phyloP scores from a whole-genome alignment of 2,113 vertebrate genomes.

The Felis chaus region DNA sequence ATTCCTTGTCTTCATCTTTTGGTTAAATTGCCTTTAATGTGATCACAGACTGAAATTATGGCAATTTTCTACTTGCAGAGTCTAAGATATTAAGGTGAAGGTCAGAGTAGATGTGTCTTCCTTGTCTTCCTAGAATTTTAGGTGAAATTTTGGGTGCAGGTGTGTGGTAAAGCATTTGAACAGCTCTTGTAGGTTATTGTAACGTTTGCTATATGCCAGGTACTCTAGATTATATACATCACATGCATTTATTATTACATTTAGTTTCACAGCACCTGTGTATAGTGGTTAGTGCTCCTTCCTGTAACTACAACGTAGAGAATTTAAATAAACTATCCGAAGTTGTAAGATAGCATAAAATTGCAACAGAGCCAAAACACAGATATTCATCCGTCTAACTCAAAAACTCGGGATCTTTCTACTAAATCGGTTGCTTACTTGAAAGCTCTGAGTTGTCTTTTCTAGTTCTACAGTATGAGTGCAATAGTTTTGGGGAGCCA shows the following conservation, averaged over 20 bases:
- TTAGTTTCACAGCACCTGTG: neutral
- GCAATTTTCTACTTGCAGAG: neutral
- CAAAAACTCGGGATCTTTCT: neutral
- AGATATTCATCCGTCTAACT: neutral
- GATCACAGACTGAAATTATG: neutral
- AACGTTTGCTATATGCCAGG: neutral
- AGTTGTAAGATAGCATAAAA: neutral
- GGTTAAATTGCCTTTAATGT: neutral
- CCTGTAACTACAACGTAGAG: neutral
- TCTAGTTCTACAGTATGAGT: neutral
- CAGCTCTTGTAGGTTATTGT: neutral
- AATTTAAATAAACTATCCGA: conserved; percentile 4
- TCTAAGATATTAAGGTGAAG: neutral
- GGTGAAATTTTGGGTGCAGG: neutral
- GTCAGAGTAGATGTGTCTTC: neutral
- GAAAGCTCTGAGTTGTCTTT: neutral
- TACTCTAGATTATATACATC: neutral
- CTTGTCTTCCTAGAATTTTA: neutral
- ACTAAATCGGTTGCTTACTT: neutral
- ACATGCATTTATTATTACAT: neutral
- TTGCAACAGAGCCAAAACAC: neutral
- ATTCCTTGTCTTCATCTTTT: conserved; percentile 6
- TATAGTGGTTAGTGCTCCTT: neutral
- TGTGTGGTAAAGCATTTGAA: neutral
- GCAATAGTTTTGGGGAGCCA: neutral